Evolutionary conservation across 2,888 invertebrate genomes (phyloP).

Genomic region (Protodeltote pygarga): DNA sequence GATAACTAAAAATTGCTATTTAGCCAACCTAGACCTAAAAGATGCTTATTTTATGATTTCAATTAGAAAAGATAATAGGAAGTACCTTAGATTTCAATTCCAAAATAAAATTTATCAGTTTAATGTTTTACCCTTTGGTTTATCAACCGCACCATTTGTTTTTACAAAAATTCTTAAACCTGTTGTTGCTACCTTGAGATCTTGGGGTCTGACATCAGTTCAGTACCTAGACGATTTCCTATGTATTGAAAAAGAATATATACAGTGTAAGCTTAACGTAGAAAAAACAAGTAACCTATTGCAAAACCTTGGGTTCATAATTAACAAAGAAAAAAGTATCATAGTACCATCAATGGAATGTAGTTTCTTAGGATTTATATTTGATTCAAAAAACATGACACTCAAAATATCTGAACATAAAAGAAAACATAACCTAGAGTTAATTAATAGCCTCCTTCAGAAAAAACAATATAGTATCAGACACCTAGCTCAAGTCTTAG

Average conservation of each 20-base stretch:
- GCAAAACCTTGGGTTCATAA: not conserved
- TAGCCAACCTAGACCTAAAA: not conserved
- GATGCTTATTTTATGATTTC: slow-evolving; percentile 9
- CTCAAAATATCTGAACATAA: not conserved
- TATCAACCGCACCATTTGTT: slow-evolving; percentile 6
- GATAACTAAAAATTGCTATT: not conserved
- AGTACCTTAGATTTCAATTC: slow-evolving; percentile 11
- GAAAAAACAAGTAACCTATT: not conserved
- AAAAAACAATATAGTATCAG: not conserved
- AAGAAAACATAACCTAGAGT: not conserved
- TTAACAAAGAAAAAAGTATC: not conserved
- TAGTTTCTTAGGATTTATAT: not conserved
- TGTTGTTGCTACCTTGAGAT: not conserved
- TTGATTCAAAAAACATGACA: not conserved
- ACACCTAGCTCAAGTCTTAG: not conserved
- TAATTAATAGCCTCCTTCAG: not conserved
- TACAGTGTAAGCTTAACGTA: not conserved
- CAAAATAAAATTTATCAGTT: slow-evolving; percentile 7
- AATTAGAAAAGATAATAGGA: slow-evolving; percentile 3
- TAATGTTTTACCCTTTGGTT: slow-evolving; percentile 15
- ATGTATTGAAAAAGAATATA: not conserved
- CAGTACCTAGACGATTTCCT: slow-evolving; percentile 3
- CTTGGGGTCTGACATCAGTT: not conserved
- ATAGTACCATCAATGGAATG: not conserved
- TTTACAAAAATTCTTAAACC: slow-evolving; percentile 17